Evolutionary conservation across 2,888 invertebrate genomes (phyloP).

Genomic region (Oscheius sp.): DNA sequence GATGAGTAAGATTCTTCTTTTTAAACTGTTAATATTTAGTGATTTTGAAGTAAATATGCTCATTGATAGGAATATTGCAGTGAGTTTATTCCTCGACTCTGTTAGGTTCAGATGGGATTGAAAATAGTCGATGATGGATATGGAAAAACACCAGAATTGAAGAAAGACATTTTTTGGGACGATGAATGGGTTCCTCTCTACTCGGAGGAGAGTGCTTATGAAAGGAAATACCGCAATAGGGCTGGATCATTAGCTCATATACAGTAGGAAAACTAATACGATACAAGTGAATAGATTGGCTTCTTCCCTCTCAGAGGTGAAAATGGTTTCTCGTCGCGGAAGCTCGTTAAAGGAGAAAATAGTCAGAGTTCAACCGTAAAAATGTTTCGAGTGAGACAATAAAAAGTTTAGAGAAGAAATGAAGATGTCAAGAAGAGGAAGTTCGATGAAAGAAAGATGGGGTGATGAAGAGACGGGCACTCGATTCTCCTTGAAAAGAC

Average conservation of each 20-base stretch:
- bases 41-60: slow-evolving; percentile 62
- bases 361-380: neutral
- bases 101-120: slow-evolving; percentile 49
- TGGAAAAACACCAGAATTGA: slow-evolving; percentile 49
- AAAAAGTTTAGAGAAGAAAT: no score
- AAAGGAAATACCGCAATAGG: slow-evolving; percentile 43
- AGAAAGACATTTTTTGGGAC: slow-evolving; percentile 58
- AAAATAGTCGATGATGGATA: slow-evolving; percentile 61
- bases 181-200: slow-evolving; percentile 56
- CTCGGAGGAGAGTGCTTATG: slow-evolving; percentile 51
- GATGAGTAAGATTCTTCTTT: slow-evolving; percentile 39
- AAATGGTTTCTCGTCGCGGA: slow-evolving; percentile 4
- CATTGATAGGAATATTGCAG: slow-evolving; percentile 57
- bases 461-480: neutral
- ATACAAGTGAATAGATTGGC: neutral
- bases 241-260: slow-evolving; percentile 30
- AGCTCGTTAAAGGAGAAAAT: slow-evolving; percentile 10
- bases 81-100: slow-evolving; percentile 2
- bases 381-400: no score
- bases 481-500: neutral
- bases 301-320: slow-evolving; percentile 6
- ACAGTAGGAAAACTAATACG: neutral
- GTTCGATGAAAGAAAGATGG: slow-evolving; percentile 17
- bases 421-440: slow-evolving; percentile 11
- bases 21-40: neutral